A percentile compares a stretch with the other conserved stretches of the same genome.
phyloP scores from a whole-genome alignment of 1,140 invertebrate species.

The Pachypsylla venusta region DNA sequence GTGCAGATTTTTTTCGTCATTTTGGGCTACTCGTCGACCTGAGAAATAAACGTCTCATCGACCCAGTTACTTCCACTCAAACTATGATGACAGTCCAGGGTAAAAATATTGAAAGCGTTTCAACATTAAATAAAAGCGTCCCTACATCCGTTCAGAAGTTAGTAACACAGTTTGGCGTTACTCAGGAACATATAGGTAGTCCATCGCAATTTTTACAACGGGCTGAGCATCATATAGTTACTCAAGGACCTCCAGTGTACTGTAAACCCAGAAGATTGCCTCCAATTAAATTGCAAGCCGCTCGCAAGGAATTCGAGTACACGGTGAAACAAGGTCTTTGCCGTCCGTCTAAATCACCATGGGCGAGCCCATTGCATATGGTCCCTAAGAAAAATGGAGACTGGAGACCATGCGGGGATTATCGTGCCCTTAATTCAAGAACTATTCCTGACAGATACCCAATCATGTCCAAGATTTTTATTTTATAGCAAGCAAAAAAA shows the following conservation, averaged over 20 bases:
- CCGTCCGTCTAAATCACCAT: conserved; percentile 26
- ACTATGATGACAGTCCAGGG: neutral
- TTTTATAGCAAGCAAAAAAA: conserved; percentile 28
- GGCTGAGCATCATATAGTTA: conserved; percentile 21
- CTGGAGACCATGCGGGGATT: conserved; percentile 35
- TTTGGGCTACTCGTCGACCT: neutral
- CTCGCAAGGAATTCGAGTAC: conserved; percentile 24
- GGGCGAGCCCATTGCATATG: conserved; percentile 33
- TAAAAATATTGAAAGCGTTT: neutral
- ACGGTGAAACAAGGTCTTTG: conserved; percentile 25
- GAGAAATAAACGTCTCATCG: neutral
- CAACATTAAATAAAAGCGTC: neutral
- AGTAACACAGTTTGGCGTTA: neutral
- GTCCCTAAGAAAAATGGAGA: conserved; percentile 33
- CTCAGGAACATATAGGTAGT: too few species aligned
- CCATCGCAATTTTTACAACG: neutral
- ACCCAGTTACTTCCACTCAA: neutral
- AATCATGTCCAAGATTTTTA: conserved; percentile 26
- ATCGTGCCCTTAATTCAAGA: conserved; percentile 31
- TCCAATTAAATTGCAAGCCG: conserved; percentile 21
- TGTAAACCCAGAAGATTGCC: conserved; percentile 27
- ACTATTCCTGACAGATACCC: conserved; percentile 31
- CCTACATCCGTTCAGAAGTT: neutral
- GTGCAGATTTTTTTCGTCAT: neutral
- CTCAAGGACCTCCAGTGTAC: conserved; percentile 27